phyloP scores from a whole-genome alignment of 2,113 vertebrate species.

The Probosciger aterrimus region DNA sequence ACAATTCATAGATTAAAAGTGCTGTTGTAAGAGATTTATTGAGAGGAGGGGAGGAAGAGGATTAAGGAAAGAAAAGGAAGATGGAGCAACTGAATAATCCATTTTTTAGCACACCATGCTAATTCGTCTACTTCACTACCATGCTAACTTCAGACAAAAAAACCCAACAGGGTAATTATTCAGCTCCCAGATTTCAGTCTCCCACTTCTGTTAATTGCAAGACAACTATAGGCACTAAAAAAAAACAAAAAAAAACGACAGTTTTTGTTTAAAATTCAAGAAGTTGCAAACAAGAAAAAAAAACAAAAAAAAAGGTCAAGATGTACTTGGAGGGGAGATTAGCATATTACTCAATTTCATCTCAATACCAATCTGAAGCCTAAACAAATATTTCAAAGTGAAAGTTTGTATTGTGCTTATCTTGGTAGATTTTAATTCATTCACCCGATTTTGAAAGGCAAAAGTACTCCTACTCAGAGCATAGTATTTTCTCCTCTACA shows the following conservation, averaged over 20 bases:
- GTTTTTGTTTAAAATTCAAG: not conserved
- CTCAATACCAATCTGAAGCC: not conserved
- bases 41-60: not conserved
- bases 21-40: not conserved
- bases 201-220: not conserved
- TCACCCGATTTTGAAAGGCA: not conserved
- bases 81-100: not conserved
- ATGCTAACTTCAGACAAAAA: not conserved
- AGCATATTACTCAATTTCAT: not conserved
- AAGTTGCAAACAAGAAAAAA: not conserved
- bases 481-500: not conserved
- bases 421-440: not conserved
- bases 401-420: not conserved
- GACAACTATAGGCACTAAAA: not conserved
- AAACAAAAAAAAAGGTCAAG: not conserved
- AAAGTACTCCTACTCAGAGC: not conserved
- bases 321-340: not conserved
- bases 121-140: not conserved
- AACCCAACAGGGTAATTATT: not conserved
- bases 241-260: not conserved
- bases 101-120: not conserved
- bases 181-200: not conserved
- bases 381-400: not conserved
- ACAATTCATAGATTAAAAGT: not conserved
- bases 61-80: constrained; percentile 20